Conservation (phyloP, 2,888 invertebrate genomes). For the Stenotaenia linearis region DNA sequence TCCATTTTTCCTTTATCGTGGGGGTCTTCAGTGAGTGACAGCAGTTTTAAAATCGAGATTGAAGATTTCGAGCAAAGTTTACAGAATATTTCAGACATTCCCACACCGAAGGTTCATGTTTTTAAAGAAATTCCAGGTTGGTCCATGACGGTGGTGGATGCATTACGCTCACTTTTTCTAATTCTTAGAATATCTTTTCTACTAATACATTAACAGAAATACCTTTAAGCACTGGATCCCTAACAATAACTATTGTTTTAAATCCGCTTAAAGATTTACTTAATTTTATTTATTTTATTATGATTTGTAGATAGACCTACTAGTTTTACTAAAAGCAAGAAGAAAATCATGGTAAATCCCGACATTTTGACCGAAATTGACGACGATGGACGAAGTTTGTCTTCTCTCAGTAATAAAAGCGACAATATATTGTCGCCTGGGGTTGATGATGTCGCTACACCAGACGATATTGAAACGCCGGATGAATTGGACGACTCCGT, state of each 20-base stretch:
- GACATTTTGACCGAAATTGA: slow-evolving; percentile 45
- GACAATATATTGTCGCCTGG: slow-evolving; percentile 38
- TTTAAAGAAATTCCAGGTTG: background rate
- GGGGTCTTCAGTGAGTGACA: background rate
- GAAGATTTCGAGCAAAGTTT: background rate
- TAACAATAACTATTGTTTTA: background rate
- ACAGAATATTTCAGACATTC: background rate
- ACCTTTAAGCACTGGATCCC: background rate
- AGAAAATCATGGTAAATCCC: slow-evolving; percentile 45
- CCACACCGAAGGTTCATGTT: background rate
- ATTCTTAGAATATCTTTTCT: background rate
- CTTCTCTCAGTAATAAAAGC: slow-evolving; percentile 39
- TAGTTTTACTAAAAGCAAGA: slow-evolving; percentile 41
- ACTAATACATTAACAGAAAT: background rate
- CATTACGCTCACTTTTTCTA: background rate
- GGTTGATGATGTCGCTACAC: slow-evolving; percentile 41
- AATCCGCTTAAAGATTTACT: background rate
- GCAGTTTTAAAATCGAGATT: background rate
- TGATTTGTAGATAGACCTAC: slow-evolving; percentile 41
- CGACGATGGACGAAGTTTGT: slow-evolving; percentile 48
- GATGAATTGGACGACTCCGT: slow-evolving; percentile 51
- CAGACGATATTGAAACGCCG: slow-evolving; percentile 49
- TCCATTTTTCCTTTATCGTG: background rate
- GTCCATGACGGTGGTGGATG: background rate
- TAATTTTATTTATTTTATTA: background rate